Base-by-base conservation (phyloP, 1,140 invertebrate species). In the Philopotamus ludificatus region DNA sequence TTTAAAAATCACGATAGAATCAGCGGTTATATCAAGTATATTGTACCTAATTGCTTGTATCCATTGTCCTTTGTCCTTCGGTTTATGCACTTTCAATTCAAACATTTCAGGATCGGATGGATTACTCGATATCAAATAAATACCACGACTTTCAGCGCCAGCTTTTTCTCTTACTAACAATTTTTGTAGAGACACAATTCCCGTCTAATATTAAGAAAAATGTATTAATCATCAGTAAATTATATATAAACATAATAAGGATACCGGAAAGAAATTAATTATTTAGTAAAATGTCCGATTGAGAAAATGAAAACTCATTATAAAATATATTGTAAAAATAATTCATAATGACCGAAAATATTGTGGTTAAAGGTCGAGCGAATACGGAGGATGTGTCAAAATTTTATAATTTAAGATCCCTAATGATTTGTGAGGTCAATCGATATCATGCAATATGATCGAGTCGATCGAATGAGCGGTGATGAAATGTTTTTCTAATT, bases 21-120 rank as follows among this genome's bases (percentile, higher is more conserved):
- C 20, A 20, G 44, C 20, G 9, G 23, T 53, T 26, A 47, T 44
- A 44, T 28, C 22, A n/a, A n/a, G n/a, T n/a, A 53, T 66, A 69
- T 51, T 18, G 16, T 83, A 87, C 79, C 89, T 83, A 63, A 97
- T 90, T 7, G 89, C 85, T 71, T 89, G 84, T 69, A 97, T 93
- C 95, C 95, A 97, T 0, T 86, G 76, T 70, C 90, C 87, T 72
- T 94, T 92, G 65, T 96, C 92, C 73, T 92, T 91, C 10, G 92
- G 91, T 44, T 91, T 89, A 67, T 89, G 86, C 64, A 95, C 92
- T 73, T 95, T 89, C 12, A 98, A 79, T 76, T 97, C 94, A 75
- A 96, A 97, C 94, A 97, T 97, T 79, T 97, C 95, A 0, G 94
- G 94, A 71, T 92, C 89, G 1, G 84, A 83, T 0, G 91, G 89